Evolutionary conservation across 2,888 invertebrate species (phyloP), one percentile per base, ranked within the genome.

Genomic region (Drosophila eohydei): DNA sequence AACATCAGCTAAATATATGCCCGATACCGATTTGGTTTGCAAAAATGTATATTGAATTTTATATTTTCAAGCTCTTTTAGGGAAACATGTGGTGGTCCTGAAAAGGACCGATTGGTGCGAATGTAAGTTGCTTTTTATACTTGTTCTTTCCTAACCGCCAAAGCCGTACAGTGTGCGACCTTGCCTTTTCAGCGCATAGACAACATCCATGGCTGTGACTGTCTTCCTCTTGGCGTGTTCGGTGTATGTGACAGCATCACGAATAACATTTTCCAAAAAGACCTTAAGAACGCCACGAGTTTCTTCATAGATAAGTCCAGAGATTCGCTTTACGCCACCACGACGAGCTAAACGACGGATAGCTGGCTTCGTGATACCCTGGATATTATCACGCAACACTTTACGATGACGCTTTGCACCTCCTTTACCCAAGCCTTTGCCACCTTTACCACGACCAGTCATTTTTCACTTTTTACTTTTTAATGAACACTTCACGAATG

Each of bases 321-420:
- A 96, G 59, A 96, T 96, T 80, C 95, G 93, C 74, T 95, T 95
- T 0, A 95, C 96, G 6, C 95, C 96, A 0, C 95, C 95, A 78
- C 95, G 92, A 69, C 96, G 94, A 38, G 96, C 96, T 80, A 96
- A 92, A 92, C 96, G 95, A 90, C 96, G 94, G 70, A 96, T 96
- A 0, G 96, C 96, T 0, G 96, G 96, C 74, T 95, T 96, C 0
- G 96, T 96, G 70, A 52, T 52, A 14, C 51, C 51, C 51, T 52
- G 51, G 92, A 96, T 96, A 91, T 96, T 96, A 91, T 96, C 96
- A 77, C 96, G 94, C 8, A 96, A 96, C 2, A 97, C 96, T 92
- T 97, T 97, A 67, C 97, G 94, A 93, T 97, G 97, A 80, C 97
- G 96, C 92, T 96, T 97, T 36, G 96, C 97, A 73, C 96, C 96